These are phyloP conservation scores for Hycleus cichorii DNA, from an alignment of 1,140 invertebrate species.

Conservation along the genomic window DNA sequence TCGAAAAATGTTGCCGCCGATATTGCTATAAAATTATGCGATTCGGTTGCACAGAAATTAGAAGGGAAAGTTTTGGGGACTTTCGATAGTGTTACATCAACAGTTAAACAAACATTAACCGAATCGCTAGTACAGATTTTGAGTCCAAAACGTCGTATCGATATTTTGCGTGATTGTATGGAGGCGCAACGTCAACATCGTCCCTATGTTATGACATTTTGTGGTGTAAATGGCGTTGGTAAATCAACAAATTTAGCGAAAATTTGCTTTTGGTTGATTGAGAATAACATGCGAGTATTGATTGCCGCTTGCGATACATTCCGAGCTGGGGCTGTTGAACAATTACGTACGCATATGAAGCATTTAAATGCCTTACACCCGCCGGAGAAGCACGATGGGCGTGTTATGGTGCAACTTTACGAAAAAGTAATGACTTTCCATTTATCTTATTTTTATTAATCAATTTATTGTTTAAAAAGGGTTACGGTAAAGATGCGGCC, in stretches of 20 bases:
- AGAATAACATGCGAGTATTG: conserved; percentile 92
- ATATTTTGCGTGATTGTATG: conserved; percentile 93
- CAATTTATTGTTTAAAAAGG: conserved; percentile 34
- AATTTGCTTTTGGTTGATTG: conserved; percentile 99
- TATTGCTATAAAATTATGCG: conserved; percentile 89
- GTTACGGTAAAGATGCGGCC: conserved; percentile 97
- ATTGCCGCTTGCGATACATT: conserved; percentile 99
- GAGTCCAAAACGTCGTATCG: conserved; percentile 88
- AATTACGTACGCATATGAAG: conserved; percentile 89
- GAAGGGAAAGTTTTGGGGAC: conserved; percentile 89
- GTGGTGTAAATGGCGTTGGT: conserved; percentile 99
- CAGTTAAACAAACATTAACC: conserved; percentile 72
- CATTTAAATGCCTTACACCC: conserved; percentile 94
- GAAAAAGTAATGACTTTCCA: conserved; percentile 58
- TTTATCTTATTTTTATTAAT: not conserved
- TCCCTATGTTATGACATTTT: conserved; percentile 97
- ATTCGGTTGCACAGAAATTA: conserved; percentile 86
- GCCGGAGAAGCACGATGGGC: conserved; percentile 57
- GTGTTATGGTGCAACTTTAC: conserved; percentile 86
- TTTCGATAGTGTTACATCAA: conserved; percentile 82
- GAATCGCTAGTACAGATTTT: conserved; percentile 86
- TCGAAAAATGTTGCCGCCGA: conserved; percentile 97
- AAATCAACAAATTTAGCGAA: conserved; percentile 99
- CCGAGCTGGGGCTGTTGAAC: conserved; percentile 97
- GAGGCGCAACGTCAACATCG: conserved; percentile 72